Evolutionary conservation across 2,888 invertebrate genomes (phyloP).

Genomic region (Caenorhabditis wallacei): DNA sequence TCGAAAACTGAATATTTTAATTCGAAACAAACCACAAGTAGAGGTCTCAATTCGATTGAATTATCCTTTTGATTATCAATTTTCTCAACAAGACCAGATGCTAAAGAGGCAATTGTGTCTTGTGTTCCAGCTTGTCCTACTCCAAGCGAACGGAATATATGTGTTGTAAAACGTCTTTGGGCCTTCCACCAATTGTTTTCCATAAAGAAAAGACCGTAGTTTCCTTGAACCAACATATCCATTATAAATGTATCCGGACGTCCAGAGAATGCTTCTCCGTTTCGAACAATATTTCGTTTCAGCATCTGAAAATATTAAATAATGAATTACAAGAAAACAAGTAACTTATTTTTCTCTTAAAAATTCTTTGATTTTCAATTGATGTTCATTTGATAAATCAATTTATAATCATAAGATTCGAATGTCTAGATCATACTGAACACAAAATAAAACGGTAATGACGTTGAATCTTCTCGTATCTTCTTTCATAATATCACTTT

Average conservation of each 20-base stretch:
- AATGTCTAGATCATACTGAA: slow-evolving; percentile 18
- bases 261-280: slow-evolving; percentile 70
- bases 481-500: background rate
- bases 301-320: slow-evolving; percentile 62
- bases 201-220: slow-evolving; percentile 71
- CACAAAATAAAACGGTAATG: slow-evolving; percentile 16
- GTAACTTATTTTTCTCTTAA: background rate
- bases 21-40: slow-evolving; percentile 56
- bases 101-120: slow-evolving; percentile 64
- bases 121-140: slow-evolving; percentile 69
- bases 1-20: background rate
- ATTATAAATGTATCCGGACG: slow-evolving; percentile 69
- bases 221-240: slow-evolving; percentile 69
- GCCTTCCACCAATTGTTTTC: slow-evolving; percentile 70
- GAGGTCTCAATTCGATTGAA: slow-evolving; percentile 61
- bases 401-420: slow-evolving; percentile 3
- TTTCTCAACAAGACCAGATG: slow-evolving; percentile 54
- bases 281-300: slow-evolving; percentile 61
- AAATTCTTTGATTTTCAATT: background rate
- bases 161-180: slow-evolving; percentile 70
- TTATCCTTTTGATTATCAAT: slow-evolving; percentile 54
- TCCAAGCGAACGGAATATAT: slow-evolving; percentile 67
- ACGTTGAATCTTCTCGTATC: slow-evolving; percentile 9
- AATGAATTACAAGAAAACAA: no score
- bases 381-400: background rate